Conservation (phyloP, 1,140 invertebrate genomes). For the Drusus annulatus region DNA sequence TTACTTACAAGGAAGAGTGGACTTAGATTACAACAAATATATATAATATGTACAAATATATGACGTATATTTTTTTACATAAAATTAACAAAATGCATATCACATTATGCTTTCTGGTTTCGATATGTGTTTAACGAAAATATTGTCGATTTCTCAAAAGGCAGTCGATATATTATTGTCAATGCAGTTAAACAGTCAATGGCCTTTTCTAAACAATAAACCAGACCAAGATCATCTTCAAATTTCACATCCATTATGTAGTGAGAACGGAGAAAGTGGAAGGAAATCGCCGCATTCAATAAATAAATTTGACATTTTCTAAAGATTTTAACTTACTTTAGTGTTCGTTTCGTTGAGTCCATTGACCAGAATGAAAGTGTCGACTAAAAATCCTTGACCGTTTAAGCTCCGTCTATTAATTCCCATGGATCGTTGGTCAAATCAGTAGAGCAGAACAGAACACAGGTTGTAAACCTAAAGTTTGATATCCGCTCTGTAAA, state of each 20-base stretch:
- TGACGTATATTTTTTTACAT: no score
- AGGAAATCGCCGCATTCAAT: not conserved
- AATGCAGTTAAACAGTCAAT: not conserved
- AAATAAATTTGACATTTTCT: not conserved
- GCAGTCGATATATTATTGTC: no score
- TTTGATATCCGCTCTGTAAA: no score
- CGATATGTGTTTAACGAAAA: no score
- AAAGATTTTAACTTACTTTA: not conserved
- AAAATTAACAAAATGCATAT: no score
- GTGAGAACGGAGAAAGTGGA: not conserved
- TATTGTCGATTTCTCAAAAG: no score
- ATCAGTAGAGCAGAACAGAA: conserved; percentile 13
- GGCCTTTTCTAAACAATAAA: not conserved
- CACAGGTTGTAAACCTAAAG: no score
- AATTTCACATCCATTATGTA: not conserved
- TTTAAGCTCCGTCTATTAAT: conserved; percentile 22
- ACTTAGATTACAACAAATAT: no score
- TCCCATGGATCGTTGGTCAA: not conserved
- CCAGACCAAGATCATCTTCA: conserved; percentile 1
- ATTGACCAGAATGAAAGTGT: conserved; percentile 21
- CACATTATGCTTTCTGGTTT: no score
- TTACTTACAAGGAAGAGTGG: no score
- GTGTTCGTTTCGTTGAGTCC: not conserved
- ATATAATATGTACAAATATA: no score
- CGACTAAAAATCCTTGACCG: conserved; percentile 22